These are phyloP conservation scores for Helarctos malayanus DNA, from an alignment of 2,797 vertebrate species.

Conservation along the genomic window DNA sequence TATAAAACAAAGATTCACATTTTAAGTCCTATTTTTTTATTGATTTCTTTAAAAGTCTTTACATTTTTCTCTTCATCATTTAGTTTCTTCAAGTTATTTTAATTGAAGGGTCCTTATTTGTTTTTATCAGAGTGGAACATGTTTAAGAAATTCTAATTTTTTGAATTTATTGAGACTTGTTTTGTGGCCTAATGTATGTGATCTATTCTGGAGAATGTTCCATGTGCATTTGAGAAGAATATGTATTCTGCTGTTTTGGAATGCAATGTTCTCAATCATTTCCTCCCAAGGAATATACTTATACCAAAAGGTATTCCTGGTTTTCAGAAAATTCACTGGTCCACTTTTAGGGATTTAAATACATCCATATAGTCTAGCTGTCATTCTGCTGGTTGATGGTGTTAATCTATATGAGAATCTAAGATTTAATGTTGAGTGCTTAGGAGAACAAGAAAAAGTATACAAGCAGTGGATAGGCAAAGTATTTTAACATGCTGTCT, in stretches of 20 bases:
- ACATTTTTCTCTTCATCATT: background rate
- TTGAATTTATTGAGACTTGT: background rate
- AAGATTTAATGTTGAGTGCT: slow-evolving; percentile 36
- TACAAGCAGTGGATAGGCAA: background rate
- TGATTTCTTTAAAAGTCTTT: slow-evolving; percentile 26
- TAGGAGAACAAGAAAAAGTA: slow-evolving; percentile 19
- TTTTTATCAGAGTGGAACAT: slow-evolving; percentile 22
- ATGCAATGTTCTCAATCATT: background rate
- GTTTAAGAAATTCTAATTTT: background rate
- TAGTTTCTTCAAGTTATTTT: slow-evolving; percentile 48
- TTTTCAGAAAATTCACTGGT: slow-evolving; percentile 56
- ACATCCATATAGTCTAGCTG: background rate
- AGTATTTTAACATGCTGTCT: slow-evolving; percentile 25
- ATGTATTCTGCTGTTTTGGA: background rate
- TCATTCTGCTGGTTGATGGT: slow-evolving; percentile 32
- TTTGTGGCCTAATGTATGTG: background rate
- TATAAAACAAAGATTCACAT: slow-evolving; percentile 28
- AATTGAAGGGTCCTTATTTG: background rate
- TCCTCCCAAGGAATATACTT: slow-evolving; percentile 9
- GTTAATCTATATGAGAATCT: background rate
- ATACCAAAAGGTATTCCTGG: background rate
- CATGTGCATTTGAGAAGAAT: background rate
- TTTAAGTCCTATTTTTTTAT: background rate
- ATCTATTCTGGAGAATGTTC: background rate
- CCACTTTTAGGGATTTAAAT: slow-evolving; percentile 42